Evolutionary conservation across 1,140 invertebrate genomes (phyloP).

Genomic region (Drosophila malerkotliana): DNA sequence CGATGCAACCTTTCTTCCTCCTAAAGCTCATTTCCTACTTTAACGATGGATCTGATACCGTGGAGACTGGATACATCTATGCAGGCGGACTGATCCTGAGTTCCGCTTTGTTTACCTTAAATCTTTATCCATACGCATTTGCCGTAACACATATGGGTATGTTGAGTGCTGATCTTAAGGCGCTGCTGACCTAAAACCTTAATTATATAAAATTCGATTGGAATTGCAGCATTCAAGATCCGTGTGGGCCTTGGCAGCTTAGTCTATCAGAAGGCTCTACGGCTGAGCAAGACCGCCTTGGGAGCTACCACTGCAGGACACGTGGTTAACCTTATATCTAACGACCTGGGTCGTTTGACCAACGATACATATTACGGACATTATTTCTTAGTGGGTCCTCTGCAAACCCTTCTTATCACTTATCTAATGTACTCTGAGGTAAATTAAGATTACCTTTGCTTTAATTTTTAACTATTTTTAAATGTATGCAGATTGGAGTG

Average conservation of each 20-base stretch:
- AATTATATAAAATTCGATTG: not conserved
- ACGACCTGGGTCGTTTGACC: constrained; percentile 92
- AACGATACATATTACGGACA: constrained; percentile 88
- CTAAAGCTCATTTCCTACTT: constrained; percentile 88
- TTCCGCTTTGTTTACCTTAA: constrained; percentile 88
- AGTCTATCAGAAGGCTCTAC: constrained; percentile 91
- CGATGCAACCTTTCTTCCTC: constrained; percentile 89
- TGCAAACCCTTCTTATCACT: constrained; percentile 90
- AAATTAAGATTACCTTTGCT: not conserved
- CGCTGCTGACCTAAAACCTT: not conserved
- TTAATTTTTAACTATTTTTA: not conserved
- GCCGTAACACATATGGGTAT: constrained; percentile 88
- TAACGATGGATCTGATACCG: constrained; percentile 83
- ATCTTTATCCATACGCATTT: constrained; percentile 92
- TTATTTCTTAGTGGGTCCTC: constrained; percentile 92
- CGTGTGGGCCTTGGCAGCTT: constrained; percentile 91
- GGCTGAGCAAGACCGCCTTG: constrained; percentile 88
- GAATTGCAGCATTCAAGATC: constrained; percentile 87
- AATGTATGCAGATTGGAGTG: constrained; percentile 86
- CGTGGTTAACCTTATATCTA: constrained; percentile 96
- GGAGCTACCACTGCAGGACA: constrained; percentile 92
- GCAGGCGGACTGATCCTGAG: constrained; percentile 88
- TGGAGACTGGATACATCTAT: constrained; percentile 87
- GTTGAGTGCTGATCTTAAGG: not conserved
- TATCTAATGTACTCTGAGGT: constrained; percentile 89